Evolutionary conservation across 2,113 vertebrate species (phyloP), one percentile per base, ranked within the genome.

Genomic region (Cranoglanis bouderius): DNA sequence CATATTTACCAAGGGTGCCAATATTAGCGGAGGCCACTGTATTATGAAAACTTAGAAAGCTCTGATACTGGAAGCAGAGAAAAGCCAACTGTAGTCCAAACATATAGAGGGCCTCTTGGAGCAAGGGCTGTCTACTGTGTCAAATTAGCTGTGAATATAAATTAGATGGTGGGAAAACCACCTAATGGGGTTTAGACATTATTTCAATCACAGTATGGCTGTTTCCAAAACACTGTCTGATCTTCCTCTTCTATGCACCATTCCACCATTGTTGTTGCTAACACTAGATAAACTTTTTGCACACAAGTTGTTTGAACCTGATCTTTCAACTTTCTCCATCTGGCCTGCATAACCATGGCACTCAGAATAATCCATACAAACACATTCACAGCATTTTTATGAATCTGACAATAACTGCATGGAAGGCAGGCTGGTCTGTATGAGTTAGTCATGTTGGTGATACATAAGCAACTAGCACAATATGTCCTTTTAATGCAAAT

Each of bases 81-180:
- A 70, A 61, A 21, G 14, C 38, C 8, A 67, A 70, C n/a, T 53
- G n/a, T 40, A 18, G 84, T 80, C 40, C 74, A 70, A 72, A 53
- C 65, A 72, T 72, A 75, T 43, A 61, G 29, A 29, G 43, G 21
- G 24, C 55, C 13, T 63, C 35, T 53, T 32, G 26, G 57, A 80
- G 81, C 87, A 83, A 40, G 24, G 46, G 10, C 82, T 78, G 78
- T 88, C 70, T 55, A 83, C 0, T 35, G 55, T 63, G 63, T 84
- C 70, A 89, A 85, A 89, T 85, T 85, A 88, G 88, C 88, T 89
- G 88, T 55, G 57, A 85, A 43, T 85, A 80, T 78, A 89, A 89
- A 89, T 89, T 49, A 89, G 55, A 89, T 89, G 88, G 46, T 67
- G 59, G 35, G 83, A 80, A 80, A 85, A 88, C 24, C 12, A 51